phyloP scores from a whole-genome alignment of 2,797 vertebrate genomes.

The Carcharodon carcharias region DNA sequence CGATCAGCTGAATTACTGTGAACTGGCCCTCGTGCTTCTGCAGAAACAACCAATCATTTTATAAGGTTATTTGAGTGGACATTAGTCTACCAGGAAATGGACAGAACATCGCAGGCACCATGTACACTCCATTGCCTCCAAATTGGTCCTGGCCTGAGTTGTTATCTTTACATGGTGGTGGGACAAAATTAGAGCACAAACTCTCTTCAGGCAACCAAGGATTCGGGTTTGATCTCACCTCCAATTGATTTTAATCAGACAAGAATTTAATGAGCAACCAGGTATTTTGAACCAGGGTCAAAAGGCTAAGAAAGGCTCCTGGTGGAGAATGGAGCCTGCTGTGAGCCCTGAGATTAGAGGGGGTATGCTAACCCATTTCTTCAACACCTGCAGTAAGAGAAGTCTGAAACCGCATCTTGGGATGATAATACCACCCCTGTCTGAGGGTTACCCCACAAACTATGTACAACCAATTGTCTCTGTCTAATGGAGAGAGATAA shows the following conservation, averaged over 20 bases:
- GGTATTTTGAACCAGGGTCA: background rate
- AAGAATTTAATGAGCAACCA: background rate
- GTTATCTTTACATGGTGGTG: background rate
- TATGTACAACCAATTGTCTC: too few species aligned
- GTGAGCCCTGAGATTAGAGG: background rate
- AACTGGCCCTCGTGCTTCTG: conserved; percentile 87
- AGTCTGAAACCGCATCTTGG: background rate
- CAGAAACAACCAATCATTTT: conserved; percentile 37
- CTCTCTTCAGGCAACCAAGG: background rate
- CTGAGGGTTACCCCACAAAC: background rate
- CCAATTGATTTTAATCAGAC: background rate
- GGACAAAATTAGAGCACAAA: background rate
- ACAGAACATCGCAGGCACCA: background rate
- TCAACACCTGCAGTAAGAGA: background rate
- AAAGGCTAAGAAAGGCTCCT: background rate
- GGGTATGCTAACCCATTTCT: background rate
- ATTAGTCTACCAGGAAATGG: background rate
- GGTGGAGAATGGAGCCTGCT: background rate
- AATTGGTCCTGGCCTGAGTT: background rate
- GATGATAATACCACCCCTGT: too few species aligned
- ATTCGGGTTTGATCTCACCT: background rate
- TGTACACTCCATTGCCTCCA: background rate
- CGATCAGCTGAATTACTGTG: conserved; percentile 70
- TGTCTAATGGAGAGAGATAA: too few species aligned
- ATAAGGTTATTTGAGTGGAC: background rate